phyloP scores from a whole-genome alignment of 2,888 invertebrate genomes.

The Galerucella calmariensis region DNA sequence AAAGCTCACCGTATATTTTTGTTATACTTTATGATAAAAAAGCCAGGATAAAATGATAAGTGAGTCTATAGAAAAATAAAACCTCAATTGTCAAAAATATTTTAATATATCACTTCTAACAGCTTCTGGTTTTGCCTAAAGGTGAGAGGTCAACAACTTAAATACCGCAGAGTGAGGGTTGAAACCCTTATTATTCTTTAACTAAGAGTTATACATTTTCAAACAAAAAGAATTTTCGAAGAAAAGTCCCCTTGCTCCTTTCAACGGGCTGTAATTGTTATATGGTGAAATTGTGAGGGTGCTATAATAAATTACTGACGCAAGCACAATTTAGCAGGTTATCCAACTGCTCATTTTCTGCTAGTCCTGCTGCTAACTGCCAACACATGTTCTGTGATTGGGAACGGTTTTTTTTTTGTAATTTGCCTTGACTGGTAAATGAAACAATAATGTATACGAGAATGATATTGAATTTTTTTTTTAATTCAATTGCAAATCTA shows the following conservation, averaged over 20 bases:
- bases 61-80: no score
- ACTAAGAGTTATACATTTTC: background rate
- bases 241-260: background rate
- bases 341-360: constrained; percentile 31
- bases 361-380: constrained; percentile 34
- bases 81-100: background rate
- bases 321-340: constrained; percentile 41
- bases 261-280: background rate
- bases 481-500: no score
- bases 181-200: background rate
- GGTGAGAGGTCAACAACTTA: background rate
- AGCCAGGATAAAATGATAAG: no score
- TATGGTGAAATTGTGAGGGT: constrained; percentile 29
- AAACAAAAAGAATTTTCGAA: background rate
- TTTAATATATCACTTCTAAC: background rate
- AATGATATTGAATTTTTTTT: no score
- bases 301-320: constrained; percentile 38
- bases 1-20: no score
- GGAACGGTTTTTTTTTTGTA: background rate
- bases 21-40: no score
- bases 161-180: background rate
- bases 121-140: background rate
- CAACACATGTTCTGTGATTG: constrained; percentile 20
- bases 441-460: background rate
- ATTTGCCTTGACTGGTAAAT: background rate